Percentiles rank a stretch among this genome's conserved stretches.
These are phyloP conservation scores for Lysandra bellargus DNA, from an alignment of 2,888 invertebrate genomes.

Conservation along the genomic window DNA sequence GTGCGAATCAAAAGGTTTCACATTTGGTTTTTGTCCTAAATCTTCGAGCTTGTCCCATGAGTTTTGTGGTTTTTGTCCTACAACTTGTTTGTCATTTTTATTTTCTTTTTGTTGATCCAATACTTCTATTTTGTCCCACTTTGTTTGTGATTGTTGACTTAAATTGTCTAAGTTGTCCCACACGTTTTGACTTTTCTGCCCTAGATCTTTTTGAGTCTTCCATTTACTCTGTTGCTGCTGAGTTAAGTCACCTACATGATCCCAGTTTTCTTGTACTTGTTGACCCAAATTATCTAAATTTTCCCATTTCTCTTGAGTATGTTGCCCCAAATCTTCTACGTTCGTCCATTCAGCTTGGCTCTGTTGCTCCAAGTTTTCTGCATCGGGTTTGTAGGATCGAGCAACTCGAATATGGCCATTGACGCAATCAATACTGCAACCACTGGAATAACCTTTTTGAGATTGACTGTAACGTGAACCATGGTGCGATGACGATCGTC, in stretches of 20 bases:
- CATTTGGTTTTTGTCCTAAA: conserved; percentile 46
- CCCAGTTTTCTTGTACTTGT: conserved; percentile 43
- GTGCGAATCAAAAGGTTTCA: conserved; percentile 43
- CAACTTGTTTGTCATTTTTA: conserved; percentile 44
- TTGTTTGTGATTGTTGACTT: conserved; percentile 48
- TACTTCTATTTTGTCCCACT: conserved; percentile 48
- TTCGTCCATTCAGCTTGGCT: conserved; percentile 43
- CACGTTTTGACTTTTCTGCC: conserved; percentile 46
- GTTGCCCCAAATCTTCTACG: conserved; percentile 46
- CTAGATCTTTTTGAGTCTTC: conserved; percentile 44
- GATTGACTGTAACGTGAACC: conserved; percentile 53
- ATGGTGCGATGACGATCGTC: conserved; percentile 51
- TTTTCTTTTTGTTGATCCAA: conserved; percentile 52
- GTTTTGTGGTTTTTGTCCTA: conserved; percentile 48
- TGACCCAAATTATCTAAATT: conserved; percentile 42
- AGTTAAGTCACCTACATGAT: conserved; percentile 46
- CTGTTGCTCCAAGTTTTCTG: conserved; percentile 49
- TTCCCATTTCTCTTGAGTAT: conserved; percentile 43
- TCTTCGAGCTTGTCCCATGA: conserved; percentile 44
- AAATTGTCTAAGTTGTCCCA: conserved; percentile 46
- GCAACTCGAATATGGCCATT: conserved; percentile 57
- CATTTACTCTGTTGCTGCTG: conserved; percentile 44
- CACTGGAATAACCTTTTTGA: conserved; percentile 48
- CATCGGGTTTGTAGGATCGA: conserved; percentile 52
- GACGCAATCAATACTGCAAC: conserved; percentile 52